phyloP scores from a whole-genome alignment of 2,888 invertebrate species.

The Thymelicus lineola region DNA sequence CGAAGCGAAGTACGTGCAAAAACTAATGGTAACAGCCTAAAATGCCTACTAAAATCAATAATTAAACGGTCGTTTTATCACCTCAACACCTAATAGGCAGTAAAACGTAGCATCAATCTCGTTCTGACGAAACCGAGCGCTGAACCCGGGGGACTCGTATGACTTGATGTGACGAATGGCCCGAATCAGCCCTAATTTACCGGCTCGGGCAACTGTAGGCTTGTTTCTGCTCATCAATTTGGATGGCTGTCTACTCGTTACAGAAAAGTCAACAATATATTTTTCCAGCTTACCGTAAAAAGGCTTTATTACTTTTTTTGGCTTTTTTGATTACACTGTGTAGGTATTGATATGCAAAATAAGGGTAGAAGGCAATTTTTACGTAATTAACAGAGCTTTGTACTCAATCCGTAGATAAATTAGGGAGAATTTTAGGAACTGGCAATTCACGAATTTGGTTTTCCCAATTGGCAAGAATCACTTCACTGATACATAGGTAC shows the following conservation, averaged over 20 bases:
- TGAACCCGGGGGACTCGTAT: constrained; percentile 40
- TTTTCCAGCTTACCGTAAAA: constrained; percentile 9
- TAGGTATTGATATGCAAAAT: not conserved
- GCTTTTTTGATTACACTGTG: constrained; percentile 1
- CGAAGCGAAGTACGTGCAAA: too few relatives aligned
- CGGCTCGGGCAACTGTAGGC: constrained; percentile 17
- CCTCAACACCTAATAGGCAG: constrained; percentile 17
- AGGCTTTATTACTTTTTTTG: not conserved
- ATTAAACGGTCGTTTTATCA: constrained; percentile 14
- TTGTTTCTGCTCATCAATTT: constrained; percentile 33
- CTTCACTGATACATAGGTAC: too few relatives aligned
- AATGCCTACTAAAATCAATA: constrained; percentile 1
- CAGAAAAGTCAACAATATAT: constrained; percentile 28
- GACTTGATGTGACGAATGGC: constrained; percentile 44
- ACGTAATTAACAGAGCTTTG: not conserved
- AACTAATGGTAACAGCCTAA: too few relatives aligned
- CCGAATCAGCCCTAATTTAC: constrained; percentile 37
- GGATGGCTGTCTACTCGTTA: constrained; percentile 31
- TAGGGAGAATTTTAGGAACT: too few relatives aligned
- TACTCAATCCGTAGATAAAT: not conserved
- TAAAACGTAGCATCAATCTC: constrained; percentile 25
- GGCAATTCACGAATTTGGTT: too few relatives aligned
- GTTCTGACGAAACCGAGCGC: constrained; percentile 11
- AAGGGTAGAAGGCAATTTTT: not conserved
- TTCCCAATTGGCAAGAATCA: too few relatives aligned